These are phyloP conservation scores for Rhizomys pruinosus DNA, from an alignment of 2,113 vertebrate species.

Conservation along the genomic window DNA sequence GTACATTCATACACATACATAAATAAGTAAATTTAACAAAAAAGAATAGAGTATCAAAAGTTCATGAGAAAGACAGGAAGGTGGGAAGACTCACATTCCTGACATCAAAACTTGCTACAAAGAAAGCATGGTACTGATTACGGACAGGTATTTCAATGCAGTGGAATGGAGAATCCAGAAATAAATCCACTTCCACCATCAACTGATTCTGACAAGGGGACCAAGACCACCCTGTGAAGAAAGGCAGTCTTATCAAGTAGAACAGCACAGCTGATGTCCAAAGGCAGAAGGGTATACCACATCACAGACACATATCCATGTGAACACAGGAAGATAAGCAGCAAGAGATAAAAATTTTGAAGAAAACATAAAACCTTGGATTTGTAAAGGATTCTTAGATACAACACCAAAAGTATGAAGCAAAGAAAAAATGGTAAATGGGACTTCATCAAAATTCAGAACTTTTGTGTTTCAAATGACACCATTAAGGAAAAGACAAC, in stretches of 20 bases:
- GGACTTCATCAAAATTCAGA: neutral
- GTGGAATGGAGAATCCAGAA: neutral
- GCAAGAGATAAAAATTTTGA: neutral
- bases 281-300: neutral
- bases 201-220: neutral
- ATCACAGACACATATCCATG: too few relatives aligned
- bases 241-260: neutral
- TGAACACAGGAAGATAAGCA: neutral
- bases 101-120: neutral
- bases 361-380: neutral
- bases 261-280: neutral
- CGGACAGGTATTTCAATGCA: rapidly evolving
- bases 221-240: neutral
- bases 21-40: too few relatives aligned
- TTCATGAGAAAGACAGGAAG: neutral
- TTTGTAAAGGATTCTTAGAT: neutral
- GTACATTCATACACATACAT: too few relatives aligned
- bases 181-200: too few relatives aligned
- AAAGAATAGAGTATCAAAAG: too few relatives aligned
- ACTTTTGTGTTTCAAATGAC: neutral
- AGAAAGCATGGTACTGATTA: neutral
- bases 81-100: neutral
- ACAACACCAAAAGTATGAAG: neutral
- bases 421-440: neutral
- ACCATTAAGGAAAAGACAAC: neutral